A percentile compares a stretch with the other conserved stretches of the same genome.
phyloP scores from a whole-genome alignment of 2,888 invertebrate genomes.

The Lamellibrachia columna region DNA sequence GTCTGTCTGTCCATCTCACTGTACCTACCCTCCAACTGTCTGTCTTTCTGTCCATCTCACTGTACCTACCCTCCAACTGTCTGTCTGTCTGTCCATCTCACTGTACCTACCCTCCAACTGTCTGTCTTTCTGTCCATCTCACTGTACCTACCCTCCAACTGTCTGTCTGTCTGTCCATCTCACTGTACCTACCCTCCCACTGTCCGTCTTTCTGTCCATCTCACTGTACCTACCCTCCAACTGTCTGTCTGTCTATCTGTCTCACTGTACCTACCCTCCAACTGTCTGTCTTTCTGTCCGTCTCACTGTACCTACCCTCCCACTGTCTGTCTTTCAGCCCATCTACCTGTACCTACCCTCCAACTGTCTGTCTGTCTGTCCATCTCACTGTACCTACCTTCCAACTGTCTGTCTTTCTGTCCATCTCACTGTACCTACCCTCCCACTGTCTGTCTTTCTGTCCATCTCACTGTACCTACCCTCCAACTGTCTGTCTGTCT shows the following conservation, averaged over 20 bases:
- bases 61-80: neutral
- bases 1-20: neutral
- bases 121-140: neutral
- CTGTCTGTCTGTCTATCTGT: neutral
- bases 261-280: neutral
- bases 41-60: neutral
- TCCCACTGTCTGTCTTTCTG: neutral
- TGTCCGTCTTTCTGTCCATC: neutral
- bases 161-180: neutral
- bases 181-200: neutral
- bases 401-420: neutral
- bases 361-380: no score
- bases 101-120: neutral
- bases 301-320: neutral
- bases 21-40: neutral
- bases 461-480: neutral
- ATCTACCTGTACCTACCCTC: neutral
- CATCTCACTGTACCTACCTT: neutral
- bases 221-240: neutral
- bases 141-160: neutral
- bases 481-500: neutral
- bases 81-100: neutral
- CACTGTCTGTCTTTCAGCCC: neutral
- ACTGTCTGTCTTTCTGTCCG: neutral
- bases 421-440: neutral